Base-by-base conservation (phyloP, 2,888 invertebrate genomes). In the Nysson spinosus region DNA sequence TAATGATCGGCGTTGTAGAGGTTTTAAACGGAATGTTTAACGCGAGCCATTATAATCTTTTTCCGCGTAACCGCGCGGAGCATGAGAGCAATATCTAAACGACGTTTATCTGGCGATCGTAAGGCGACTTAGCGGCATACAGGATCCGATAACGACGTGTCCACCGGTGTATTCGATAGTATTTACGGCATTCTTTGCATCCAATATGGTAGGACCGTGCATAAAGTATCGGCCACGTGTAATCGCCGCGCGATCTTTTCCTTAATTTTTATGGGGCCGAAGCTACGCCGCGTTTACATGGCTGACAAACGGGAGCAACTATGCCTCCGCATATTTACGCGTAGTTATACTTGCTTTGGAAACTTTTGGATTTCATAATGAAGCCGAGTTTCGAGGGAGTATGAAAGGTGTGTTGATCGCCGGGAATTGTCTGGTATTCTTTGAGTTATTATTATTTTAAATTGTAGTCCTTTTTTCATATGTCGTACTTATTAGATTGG, bases 241-340 rank as follows among this genome's bases (percentile, higher is more conserved):
- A 63, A 56, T 55, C 46, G 61, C 50, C 51, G 54, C 47, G 56
- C 62, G 60, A 71, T 65, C 64, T 61, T 44, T 54, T 50, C 17
- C 37, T 24, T 19, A 17, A 62, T 34, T 42, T 52, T 52, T 52
- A 9, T 6, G 22, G 24, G 11, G 28, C 7, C 22, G 2, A 39
- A 19, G 20, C 24, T 24, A 19, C 9, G 46, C 39, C 42, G 16
- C 42, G 34, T 16, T 26, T 37, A 20, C 14, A 22, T 34, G 19
- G 30, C 32, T 51, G 50, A 57, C 40, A 46, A 60, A 52, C 47
- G 16, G 19, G 42, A 46, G 44, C 42, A 37, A 51, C 11, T 9
- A 44, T 24, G 22, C 2, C 11, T 7, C 6, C 26, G 4, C 17
- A 26, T n/a, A n/a, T n/a, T n/a, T n/a, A n/a, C n/a, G n/a, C n/a